phyloP scores from a whole-genome alignment of 2,797 vertebrate species.

The Sphenopsis melanotis region DNA sequence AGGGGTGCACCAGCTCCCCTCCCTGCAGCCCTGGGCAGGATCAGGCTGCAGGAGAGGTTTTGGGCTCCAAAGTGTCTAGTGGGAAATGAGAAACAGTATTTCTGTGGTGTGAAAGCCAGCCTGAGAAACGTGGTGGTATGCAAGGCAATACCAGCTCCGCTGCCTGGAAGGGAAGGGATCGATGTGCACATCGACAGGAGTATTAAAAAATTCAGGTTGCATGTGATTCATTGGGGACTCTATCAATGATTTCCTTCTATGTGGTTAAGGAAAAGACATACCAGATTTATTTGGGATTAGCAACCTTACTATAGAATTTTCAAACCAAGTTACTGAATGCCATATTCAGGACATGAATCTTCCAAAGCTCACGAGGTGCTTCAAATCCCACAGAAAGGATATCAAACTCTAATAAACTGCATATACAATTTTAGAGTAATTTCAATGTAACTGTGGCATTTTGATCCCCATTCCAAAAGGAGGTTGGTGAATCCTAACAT shows the following conservation, averaged over 20 bases:
- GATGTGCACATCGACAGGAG: neutral
- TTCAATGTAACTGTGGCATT: neutral
- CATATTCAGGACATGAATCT: neutral
- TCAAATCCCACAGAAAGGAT: neutral
- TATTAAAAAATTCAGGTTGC: neutral
- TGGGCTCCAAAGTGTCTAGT: neutral
- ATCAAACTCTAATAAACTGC: neutral
- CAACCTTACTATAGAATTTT: neutral
- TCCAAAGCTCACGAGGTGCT: neutral
- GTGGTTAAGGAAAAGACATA: neutral
- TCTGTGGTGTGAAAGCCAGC: neutral
- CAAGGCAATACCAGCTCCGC: neutral
- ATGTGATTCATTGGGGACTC: neutral
- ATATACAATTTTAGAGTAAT: neutral
- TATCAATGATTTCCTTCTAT: neutral
- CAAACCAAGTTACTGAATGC: neutral
- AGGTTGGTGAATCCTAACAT: neutral
- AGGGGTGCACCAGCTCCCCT: neutral
- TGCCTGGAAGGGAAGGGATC: neutral
- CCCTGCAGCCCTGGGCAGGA: neutral
- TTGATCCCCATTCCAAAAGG: neutral
- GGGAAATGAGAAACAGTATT: slow-evolving; percentile 4
- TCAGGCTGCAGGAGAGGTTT: neutral
- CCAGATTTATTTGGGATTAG: neutral
- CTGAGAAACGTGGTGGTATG: neutral